A percentile compares a stretch with the other conserved stretches of the same genome.
Evolutionary conservation across 2,888 invertebrate genomes (phyloP).

Genomic region (Odontomyia ornata): DNA sequence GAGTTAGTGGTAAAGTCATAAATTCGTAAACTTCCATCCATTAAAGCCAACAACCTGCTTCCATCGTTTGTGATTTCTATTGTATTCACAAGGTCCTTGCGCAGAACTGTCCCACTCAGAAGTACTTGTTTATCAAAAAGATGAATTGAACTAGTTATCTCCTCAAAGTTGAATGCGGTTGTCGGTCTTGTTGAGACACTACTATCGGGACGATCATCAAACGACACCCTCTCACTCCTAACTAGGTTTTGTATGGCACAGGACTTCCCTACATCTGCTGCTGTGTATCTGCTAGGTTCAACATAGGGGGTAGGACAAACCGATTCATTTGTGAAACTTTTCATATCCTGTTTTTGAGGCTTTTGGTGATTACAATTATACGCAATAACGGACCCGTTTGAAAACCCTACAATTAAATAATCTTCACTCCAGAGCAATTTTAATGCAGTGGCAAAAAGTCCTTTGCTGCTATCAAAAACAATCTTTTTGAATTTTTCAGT

Average conservation of each 20-base stretch:
- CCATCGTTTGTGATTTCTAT: slow-evolving; percentile 60
- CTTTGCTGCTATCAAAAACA: slow-evolving; percentile 58
- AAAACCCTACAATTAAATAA: slow-evolving; percentile 60
- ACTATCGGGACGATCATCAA: slow-evolving; percentile 45
- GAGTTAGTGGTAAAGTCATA: slow-evolving; percentile 56
- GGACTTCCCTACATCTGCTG: slow-evolving; percentile 59
- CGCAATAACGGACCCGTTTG: slow-evolving; percentile 61
- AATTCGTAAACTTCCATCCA: slow-evolving; percentile 57
- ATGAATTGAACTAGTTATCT: slow-evolving; percentile 49
- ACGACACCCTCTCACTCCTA: slow-evolving; percentile 58
- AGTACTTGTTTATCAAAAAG: slow-evolving; percentile 60
- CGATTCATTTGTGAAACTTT: background rate
- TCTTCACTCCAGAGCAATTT: slow-evolving; percentile 58
- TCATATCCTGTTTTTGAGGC: background rate
- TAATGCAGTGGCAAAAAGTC: slow-evolving; percentile 60
- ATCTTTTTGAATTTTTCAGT: slow-evolving; percentile 58
- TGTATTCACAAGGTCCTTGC: slow-evolving; percentile 58
- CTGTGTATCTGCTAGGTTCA: slow-evolving; percentile 36
- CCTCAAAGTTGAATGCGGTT: background rate
- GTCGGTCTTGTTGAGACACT: background rate
- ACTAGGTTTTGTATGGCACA: slow-evolving; percentile 64
- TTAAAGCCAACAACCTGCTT: slow-evolving; percentile 58
- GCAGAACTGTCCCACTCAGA: slow-evolving; percentile 58
- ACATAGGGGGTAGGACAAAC: background rate
- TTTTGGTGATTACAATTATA: slow-evolving; percentile 58